A percentile compares a stretch with the other conserved stretches of the same genome.
These are phyloP conservation scores for Manduca sexta DNA, from an alignment of 1,140 invertebrate genomes.

Conservation along the genomic window DNA sequence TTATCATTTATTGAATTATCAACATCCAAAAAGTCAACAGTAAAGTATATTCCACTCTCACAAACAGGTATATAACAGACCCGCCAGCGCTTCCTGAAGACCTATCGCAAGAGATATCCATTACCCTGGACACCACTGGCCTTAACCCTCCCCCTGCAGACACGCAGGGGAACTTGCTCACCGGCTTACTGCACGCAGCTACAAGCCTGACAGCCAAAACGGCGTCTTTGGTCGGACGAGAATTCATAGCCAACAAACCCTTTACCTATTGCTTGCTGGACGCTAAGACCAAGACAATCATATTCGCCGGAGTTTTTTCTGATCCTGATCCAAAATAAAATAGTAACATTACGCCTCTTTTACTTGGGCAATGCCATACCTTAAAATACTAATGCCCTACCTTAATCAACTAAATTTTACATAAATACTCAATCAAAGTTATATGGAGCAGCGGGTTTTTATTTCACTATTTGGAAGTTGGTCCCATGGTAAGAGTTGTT, in stretches of 20 bases:
- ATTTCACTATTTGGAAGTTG: no score
- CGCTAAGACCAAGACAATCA: background rate
- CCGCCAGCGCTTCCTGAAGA: constrained; percentile 5
- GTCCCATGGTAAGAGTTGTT: no score
- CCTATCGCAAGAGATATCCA: background rate
- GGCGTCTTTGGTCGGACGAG: background rate
- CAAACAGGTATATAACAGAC: constrained; percentile 9
- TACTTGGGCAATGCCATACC: no score
- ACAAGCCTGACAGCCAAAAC: constrained; percentile 1
- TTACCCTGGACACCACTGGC: constrained; percentile 1
- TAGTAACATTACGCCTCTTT: background rate
- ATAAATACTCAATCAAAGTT: no score
- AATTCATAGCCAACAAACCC: constrained; percentile 12
- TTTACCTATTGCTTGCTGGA: constrained; percentile 8
- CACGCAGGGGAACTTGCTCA: background rate
- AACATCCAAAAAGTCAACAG: no score
- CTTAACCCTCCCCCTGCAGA: background rate
- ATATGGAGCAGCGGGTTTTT: no score
- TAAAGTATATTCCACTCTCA: no score
- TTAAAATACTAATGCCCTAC: no score
- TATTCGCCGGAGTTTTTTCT: constrained; percentile 1
- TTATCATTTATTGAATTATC: no score
- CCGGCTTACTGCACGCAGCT: background rate
- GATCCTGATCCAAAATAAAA: background rate
- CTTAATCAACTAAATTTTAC: no score